A percentile compares a stretch with the other conserved stretches of the same genome.
Conservation (phyloP, 2,113 vertebrate species). For the Sylvia atricapilla region DNA sequence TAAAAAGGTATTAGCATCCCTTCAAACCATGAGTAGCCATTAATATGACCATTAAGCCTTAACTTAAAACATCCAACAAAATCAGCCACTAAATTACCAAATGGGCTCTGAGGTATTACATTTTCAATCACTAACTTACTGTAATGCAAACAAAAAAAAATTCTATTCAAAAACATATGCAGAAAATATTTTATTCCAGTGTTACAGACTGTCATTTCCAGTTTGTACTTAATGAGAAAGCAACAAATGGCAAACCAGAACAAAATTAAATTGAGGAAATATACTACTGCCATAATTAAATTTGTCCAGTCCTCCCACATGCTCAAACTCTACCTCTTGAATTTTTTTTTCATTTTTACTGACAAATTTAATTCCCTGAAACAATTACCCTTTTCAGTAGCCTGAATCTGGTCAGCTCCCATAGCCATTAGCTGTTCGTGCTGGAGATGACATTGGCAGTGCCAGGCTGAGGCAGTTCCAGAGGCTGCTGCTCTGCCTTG, state of each 20-base stretch:
- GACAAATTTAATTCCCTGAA: constrained; percentile 17
- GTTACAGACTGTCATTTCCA: background rate
- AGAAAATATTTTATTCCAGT: background rate
- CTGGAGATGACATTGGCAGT: background rate
- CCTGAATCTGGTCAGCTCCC: background rate
- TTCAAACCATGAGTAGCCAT: background rate
- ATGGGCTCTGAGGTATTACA: background rate
- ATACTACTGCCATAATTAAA: background rate
- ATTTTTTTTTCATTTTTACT: background rate
- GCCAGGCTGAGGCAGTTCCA: background rate
- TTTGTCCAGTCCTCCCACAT: background rate
- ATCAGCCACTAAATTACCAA: background rate
- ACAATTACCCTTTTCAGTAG: constrained; percentile 10
- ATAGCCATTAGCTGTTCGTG: background rate
- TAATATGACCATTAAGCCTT: background rate
- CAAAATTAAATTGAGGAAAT: constrained; percentile 25
- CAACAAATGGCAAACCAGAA: background rate
- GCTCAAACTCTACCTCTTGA: background rate
- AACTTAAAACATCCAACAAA: background rate
- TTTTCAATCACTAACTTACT: background rate
- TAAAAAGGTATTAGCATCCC: background rate
- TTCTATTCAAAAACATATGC: background rate
- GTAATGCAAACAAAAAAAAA: background rate
- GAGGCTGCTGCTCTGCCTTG: background rate
- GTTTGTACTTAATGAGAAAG: background rate